Base-by-base conservation (phyloP, 1,140 invertebrate species). In the Cecropterus lyciades region DNA sequence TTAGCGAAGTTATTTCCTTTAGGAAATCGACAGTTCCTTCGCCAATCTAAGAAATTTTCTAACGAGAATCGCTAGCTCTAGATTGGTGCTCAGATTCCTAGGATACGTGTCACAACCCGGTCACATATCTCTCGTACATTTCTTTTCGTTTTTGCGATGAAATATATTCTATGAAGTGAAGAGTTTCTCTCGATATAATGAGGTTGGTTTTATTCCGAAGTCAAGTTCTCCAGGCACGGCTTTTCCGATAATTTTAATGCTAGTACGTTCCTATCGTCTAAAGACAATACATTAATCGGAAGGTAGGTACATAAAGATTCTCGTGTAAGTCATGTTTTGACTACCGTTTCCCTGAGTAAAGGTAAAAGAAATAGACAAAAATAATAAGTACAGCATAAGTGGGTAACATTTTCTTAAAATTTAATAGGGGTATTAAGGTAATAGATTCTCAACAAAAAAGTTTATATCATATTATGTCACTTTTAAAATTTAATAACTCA, bases 21-120 rank as follows among this genome's bases (percentile, higher is more conserved):
- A 77, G 79, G 75, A 82, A 79, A 79, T 79, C 72, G 76, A 78
- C 70, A 72, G 49, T 43, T 59, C 42, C 49, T 56, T 48, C 53
- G 69, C 49, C 67, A 69, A 77, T 70, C 67, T 67, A n/a, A 65
- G 55, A 69, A 51, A 71, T 69, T 48, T 64, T 51, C 27, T 43
- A 42, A 56, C 60, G 42, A 43, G 71, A 67, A 65, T 51, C 15
- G 45, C 56, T 46, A 59, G 56, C 42, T 59, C 20, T 7, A 49
- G 11, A 49, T 49, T 43, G 56, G 43, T n/a, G n/a, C 20, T 24
- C 43, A 48, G 67, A 68, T 72, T 72, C 48, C 62, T 33, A 53
- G 45, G 56, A 48, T 60, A 45, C 43, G 15, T 33, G 46, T 46
- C 55, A 46, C 14, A 45, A 46, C 40, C 42, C 53, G 13, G 49